Conservation (phyloP, 2,888 invertebrate species). For the Troglohyphantes excavatus region DNA sequence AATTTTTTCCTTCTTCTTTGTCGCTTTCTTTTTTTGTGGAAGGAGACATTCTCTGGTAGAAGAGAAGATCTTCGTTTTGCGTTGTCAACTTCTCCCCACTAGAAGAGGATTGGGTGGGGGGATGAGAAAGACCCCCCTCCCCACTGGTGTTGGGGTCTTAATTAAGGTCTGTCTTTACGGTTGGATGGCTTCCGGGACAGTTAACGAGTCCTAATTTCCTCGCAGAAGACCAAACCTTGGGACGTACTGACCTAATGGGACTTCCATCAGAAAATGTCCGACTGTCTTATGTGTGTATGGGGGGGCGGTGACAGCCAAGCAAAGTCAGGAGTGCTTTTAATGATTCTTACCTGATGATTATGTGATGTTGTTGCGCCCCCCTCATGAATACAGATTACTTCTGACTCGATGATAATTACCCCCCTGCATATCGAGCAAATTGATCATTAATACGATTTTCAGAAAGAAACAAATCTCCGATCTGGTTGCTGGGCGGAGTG, state of each 20-base stretch:
- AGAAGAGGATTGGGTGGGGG: background rate
- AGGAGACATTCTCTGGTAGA: constrained; percentile 28
- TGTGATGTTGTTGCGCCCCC: background rate
- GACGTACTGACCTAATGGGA: constrained; percentile 69
- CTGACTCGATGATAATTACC: constrained; percentile 48
- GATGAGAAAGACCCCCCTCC: constrained; percentile 33
- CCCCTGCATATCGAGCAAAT: constrained; percentile 41
- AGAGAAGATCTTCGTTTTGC: constrained; percentile 35
- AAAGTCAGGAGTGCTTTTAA: constrained; percentile 43
- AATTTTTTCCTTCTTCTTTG: constrained; percentile 45
- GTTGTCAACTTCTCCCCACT: constrained; percentile 57
- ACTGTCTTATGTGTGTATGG: constrained; percentile 30
- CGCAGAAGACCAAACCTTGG: constrained; percentile 16
- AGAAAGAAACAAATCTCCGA: background rate
- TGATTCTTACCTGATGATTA: constrained; percentile 68
- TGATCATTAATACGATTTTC: constrained; percentile 56
- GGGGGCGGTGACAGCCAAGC: constrained; percentile 18
- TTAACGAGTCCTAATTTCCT: constrained; percentile 76
- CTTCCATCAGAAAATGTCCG: constrained; percentile 63
- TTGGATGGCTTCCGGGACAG: constrained; percentile 63
- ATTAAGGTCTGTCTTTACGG: constrained; percentile 76
- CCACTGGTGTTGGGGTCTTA: constrained; percentile 63
- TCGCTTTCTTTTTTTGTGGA: constrained; percentile 45
- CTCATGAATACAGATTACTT: constrained; percentile 72
- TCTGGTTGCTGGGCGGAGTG: background rate